A percentile compares a stretch with the other conserved stretches of the same genome.
Conservation (phyloP, 2,113 vertebrate species). For the Rhinolophus ferrumequinum region DNA sequence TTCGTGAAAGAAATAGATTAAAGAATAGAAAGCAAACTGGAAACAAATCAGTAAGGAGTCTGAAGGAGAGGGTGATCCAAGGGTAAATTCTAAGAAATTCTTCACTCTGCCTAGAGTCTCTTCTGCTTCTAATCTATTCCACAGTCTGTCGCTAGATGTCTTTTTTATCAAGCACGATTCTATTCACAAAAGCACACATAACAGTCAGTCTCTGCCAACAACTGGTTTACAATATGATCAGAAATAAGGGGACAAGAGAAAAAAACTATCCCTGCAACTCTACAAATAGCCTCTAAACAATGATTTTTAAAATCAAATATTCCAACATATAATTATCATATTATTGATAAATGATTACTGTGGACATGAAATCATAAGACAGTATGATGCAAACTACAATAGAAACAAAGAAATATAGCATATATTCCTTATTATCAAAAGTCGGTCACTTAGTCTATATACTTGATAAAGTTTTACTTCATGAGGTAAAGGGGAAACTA, state of each 20-base stretch:
- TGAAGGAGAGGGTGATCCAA: neutral
- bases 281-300: neutral
- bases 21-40: neutral
- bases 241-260: neutral
- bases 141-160: neutral
- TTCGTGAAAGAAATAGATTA: neutral
- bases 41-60: neutral
- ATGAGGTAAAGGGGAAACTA: neutral
- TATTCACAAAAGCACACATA: neutral
- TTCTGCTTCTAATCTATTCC: neutral
- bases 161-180: neutral
- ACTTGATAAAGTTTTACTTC: neutral
- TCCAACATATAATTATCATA: neutral
- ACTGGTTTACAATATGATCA: neutral
- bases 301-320: neutral
- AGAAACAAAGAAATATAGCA: neutral
- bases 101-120: neutral
- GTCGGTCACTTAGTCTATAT: neutral
- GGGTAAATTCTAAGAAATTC: neutral
- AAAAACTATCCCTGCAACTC: neutral
- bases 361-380: neutral
- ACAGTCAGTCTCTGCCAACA: neutral
- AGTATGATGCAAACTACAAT: neutral
- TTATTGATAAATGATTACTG: neutral
- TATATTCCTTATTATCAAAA: neutral